These are phyloP conservation scores for Tachycineta bicolor DNA, from an alignment of 2,113 vertebrate genomes.

Conservation along the genomic window DNA sequence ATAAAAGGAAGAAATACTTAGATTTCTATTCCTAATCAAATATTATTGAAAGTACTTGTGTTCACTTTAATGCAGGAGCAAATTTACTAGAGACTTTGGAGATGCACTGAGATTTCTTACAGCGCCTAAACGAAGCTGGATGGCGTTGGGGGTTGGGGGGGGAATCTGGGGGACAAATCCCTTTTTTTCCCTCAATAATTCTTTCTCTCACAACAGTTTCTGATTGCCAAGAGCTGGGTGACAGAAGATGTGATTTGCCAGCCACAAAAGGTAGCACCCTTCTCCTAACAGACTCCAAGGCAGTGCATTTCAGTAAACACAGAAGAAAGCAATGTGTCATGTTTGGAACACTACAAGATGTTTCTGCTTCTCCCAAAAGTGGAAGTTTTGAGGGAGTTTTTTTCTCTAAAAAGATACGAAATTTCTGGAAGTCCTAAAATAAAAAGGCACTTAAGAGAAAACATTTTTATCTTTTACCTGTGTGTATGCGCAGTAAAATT, in stretches of 20 bases:
- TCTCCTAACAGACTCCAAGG: not conserved
- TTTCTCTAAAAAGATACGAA: not conserved
- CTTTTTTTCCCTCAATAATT: not conserved
- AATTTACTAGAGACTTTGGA: not conserved
- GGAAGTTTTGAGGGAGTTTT: not conserved
- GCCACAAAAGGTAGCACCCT: not conserved
- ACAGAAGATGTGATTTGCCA: not conserved
- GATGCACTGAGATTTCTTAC: not conserved
- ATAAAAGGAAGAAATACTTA: not conserved
- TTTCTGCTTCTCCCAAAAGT: slow-evolving; percentile 55
- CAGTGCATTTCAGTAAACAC: not conserved
- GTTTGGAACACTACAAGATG: slow-evolving; percentile 46
- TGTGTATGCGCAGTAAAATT: not conserved
- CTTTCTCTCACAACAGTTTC: not conserved
- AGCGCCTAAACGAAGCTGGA: not conserved
- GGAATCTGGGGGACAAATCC: not conserved
- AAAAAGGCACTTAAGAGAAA: not conserved
- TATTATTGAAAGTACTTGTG: not conserved
- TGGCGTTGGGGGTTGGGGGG: not conserved
- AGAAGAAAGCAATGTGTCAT: not conserved
- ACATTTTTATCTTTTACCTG: not conserved
- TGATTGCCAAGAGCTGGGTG: not conserved
- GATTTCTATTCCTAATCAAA: not conserved
- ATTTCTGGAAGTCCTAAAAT: not conserved
- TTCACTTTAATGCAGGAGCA: not conserved